These are phyloP conservation scores for Piprites chloris DNA, from an alignment of 2,113 vertebrate species.

Conservation along the genomic window DNA sequence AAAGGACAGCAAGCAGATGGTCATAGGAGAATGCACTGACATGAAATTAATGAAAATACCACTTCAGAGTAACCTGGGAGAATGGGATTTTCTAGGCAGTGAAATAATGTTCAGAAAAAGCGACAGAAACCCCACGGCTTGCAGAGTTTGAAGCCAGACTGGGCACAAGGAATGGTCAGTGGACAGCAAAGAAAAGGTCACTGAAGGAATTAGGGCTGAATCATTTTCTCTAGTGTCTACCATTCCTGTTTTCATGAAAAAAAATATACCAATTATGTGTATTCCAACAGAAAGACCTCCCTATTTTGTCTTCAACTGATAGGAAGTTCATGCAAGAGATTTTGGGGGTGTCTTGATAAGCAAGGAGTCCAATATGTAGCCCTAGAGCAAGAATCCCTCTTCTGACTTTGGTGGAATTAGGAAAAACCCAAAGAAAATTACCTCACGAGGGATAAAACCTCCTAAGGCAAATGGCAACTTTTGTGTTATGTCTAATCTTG, in stretches of 20 bases:
- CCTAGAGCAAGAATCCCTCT: background rate
- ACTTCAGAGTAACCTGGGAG: background rate
- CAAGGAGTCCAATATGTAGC: background rate
- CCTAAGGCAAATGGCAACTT: background rate
- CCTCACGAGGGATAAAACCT: background rate
- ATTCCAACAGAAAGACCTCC: background rate
- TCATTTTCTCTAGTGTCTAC: background rate
- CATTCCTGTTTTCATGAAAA: background rate
- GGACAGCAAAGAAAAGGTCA: background rate
- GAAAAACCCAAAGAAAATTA: background rate
- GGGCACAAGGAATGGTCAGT: background rate
- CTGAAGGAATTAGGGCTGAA: background rate
- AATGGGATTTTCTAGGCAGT: background rate
- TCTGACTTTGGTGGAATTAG: background rate
- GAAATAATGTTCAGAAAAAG: background rate
- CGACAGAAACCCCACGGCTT: background rate
- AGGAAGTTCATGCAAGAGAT: background rate
- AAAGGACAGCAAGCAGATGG: conserved; percentile 47
- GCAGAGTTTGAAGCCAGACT: background rate
- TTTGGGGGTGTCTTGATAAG: background rate
- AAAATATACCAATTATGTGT: background rate
- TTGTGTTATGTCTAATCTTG: background rate
- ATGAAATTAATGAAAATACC: conserved; percentile 41
- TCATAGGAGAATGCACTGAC: background rate
- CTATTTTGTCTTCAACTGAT: background rate